Evolutionary conservation across 2,113 vertebrate genomes (phyloP), one percentile per base, ranked within the genome.

Genomic region (Odontophorus gujanensis): DNA sequence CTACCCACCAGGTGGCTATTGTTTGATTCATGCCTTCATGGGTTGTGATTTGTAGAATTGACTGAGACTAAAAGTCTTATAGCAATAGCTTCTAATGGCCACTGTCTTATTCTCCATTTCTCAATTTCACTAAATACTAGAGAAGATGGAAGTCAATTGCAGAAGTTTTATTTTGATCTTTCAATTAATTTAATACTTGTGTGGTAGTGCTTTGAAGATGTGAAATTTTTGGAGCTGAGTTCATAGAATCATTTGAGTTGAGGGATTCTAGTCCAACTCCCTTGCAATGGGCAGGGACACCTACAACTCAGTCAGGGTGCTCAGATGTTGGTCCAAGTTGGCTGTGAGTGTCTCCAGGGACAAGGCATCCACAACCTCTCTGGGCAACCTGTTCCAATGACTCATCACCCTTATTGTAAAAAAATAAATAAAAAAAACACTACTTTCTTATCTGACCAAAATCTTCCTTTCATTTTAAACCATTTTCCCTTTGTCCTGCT

Each of bases 131-230:
- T 51, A 32, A 43, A 1, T 84, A 25, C 62, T 91, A 62, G 43
- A 78, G n/a, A 77, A 69, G 45, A 69, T 18, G 50, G 19, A 21
- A 11, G 73, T 85, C 53, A 66, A 85, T 34, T 81, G 25, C 57
- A 30, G 73, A 53, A 50, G 74, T 81, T 66, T 96, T 73, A 24
- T 78, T 89, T 61, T 66, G 40, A 67, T 81, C 38, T 94, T 62
- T 67, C 47, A 65, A 38, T 83, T 91, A 87, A 94, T 73, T 95
- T 85, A 85, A 78, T 88, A 68, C 17, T 50, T 91, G 50, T 78
- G 89, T 87, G 81, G 79, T 67, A 80, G 65, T 3, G 1, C 48
- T 96, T 55, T 77, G 62, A 51, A 69, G 36, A 87, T 73, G 36
- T 58, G 68, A 85, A 57, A 50, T 32, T 38, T 57, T 63, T 69